A percentile compares a stretch with the other conserved stretches of the same genome.
phyloP scores from a whole-genome alignment of 2,888 invertebrate genomes.

The Corbicula japonica region DNA sequence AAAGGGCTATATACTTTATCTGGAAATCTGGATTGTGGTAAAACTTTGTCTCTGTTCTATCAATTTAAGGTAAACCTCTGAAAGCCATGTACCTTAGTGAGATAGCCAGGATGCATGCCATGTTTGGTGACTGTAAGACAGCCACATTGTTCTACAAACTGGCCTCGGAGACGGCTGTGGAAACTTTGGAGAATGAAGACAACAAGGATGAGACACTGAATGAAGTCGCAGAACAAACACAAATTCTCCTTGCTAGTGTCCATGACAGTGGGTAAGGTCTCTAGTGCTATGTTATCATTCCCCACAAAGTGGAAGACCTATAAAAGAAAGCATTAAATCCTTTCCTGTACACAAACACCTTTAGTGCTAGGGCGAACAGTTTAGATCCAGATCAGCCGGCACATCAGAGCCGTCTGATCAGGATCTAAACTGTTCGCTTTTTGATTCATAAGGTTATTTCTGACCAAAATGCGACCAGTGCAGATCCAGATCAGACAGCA shows the following conservation, averaged over 20 bases:
- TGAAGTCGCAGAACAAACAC: conserved; percentile 64
- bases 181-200: conserved; percentile 4
- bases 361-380: background rate
- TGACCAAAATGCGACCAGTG: background rate
- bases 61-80: conserved; percentile 36
- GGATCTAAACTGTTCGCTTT: background rate
- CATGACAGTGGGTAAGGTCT: conserved; percentile 63
- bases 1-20: too few relatives aligned
- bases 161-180: conserved; percentile 57
- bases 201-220: conserved; percentile 17
- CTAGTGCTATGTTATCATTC: background rate
- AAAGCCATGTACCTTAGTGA: conserved; percentile 69
- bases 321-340: background rate
- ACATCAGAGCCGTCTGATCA: background rate
- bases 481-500: background rate
- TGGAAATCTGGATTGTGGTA: too few relatives aligned
- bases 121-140: conserved; percentile 57
- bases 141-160: conserved; percentile 61
- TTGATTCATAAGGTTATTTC: background rate
- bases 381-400: background rate
- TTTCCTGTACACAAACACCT: background rate
- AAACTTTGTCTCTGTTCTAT: too few relatives aligned
- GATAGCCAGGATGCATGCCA: conserved; percentile 64
- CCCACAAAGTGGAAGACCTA: background rate
- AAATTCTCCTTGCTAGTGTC: conserved; percentile 62